Conservation (phyloP, 2,888 invertebrate genomes). For the Agapostemon virescens region DNA sequence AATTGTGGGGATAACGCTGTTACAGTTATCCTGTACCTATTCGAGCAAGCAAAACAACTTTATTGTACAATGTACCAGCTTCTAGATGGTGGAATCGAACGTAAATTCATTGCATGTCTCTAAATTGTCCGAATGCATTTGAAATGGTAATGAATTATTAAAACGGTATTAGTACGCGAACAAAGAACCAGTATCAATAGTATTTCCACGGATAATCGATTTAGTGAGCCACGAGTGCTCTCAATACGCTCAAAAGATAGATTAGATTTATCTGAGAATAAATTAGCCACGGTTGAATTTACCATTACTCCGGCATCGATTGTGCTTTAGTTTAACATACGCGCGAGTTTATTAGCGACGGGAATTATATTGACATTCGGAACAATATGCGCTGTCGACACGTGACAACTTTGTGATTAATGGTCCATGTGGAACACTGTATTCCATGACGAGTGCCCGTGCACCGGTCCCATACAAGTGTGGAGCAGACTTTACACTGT, state of each 20-base stretch:
- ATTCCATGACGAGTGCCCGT: constrained; percentile 32
- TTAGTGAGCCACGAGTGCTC: not conserved
- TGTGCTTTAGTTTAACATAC: constrained; percentile 16
- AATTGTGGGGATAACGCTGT: too few species aligned
- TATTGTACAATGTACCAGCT: too few species aligned
- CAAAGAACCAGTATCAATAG: not conserved
- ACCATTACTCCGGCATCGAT: not conserved
- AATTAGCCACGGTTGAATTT: not conserved
- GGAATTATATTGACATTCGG: constrained; percentile 42
- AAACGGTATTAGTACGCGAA: not conserved
- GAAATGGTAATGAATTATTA: not conserved
- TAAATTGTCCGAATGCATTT: not conserved
- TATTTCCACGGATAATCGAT: not conserved
- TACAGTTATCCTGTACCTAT: too few species aligned
- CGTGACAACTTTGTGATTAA: constrained; percentile 45
- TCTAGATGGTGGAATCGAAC: too few species aligned
- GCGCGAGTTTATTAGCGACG: constrained; percentile 37
- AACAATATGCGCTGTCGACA: constrained; percentile 41
- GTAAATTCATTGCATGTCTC: too few species aligned
- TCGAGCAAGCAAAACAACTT: too few species aligned
- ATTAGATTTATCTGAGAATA: not conserved
- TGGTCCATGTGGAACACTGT: constrained; percentile 15
- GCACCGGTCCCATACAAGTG: constrained; percentile 4
- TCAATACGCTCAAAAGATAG: not conserved
- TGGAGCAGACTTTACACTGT: constrained; percentile 14